Base-by-base conservation (phyloP, 1,140 invertebrate species). In the Popillia japonica region DNA sequence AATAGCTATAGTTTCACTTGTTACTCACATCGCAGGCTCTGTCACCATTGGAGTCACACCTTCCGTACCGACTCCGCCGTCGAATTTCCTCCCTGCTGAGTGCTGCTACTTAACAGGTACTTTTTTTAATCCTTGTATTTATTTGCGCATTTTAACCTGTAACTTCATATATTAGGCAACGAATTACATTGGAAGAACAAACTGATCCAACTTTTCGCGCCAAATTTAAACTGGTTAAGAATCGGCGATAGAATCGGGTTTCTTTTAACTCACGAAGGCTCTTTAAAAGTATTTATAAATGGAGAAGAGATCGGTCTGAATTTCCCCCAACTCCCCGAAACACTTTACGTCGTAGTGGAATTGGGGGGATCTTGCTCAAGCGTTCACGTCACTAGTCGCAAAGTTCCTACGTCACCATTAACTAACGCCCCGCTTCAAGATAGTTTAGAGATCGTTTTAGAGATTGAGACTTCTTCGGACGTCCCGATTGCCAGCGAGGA, bases 181-280 rank as follows among this genome's bases (percentile, higher is more conserved):
- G 90, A 94, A 87, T 87, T 95, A 75, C 87, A 90, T 80, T 87
- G 91, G 78, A 91, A 90, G 81, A 89, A 90, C 79, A 86, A 90
- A 72, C 85, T 90, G 75, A 86, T 91, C 64, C 90, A 88, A 76
- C 90, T 89, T 73, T 95, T 90, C 81, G 90, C 93, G 79, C 93
- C 93, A 0, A 94, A 92, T 76, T 89, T 96, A 73, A 93, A 95
- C 80, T 95, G 94, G 92, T 84, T 98, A 6, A 88, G 93, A 27
- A 89, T 92, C 1, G 94, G 94, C 0, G 95, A 94, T 85, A 89
- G 92, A 75, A 89, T 94, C 14, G 92, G 92, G 0, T 82, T 94
- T 11, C 91, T 93, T 82, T 89, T 89, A 82, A 92, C 88, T 14
- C 87, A 87, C 74, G 92, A 92, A 79, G 89, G 87, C 4, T 88